phyloP scores from a whole-genome alignment of 2,888 invertebrate genomes.

The Rhodophaea formosa region DNA sequence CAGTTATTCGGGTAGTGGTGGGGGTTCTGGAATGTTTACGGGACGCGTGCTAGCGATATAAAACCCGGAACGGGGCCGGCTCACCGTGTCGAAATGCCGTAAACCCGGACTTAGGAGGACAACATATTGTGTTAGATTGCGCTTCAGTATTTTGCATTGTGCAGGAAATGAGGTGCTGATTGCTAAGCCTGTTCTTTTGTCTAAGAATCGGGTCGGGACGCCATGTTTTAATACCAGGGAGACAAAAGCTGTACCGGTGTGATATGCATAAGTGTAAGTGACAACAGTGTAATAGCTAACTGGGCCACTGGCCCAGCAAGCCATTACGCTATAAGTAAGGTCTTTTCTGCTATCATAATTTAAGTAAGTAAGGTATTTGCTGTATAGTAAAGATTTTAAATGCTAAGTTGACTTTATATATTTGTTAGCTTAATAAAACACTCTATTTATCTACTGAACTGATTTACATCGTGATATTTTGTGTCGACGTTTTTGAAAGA shows the following conservation, averaged over 20 bases:
- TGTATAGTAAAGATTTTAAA: too few relatives aligned
- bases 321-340: too few relatives aligned
- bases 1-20: slow-evolving; percentile 39
- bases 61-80: slow-evolving; percentile 35
- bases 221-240: neutral
- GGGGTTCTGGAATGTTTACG: slow-evolving; percentile 41
- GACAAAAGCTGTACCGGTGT: neutral
- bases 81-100: slow-evolving; percentile 30
- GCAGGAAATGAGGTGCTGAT: neutral
- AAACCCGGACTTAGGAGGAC: neutral
- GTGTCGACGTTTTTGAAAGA: too few relatives aligned
- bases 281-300: neutral
- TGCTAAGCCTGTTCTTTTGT: neutral
- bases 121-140: slow-evolving; percentile 9
- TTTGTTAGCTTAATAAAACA: too few relatives aligned
- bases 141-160: neutral
- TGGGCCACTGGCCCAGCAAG: too few relatives aligned
- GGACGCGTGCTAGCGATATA: slow-evolving; percentile 35
- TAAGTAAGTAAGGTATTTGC: too few relatives aligned
- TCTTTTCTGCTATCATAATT: too few relatives aligned
- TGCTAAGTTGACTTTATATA: too few relatives aligned
- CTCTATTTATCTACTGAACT: too few relatives aligned
- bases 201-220: neutral
- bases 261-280: neutral
- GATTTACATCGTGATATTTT: too few relatives aligned